phyloP scores from a whole-genome alignment of 2,797 vertebrate species.

The Falco berigora region DNA sequence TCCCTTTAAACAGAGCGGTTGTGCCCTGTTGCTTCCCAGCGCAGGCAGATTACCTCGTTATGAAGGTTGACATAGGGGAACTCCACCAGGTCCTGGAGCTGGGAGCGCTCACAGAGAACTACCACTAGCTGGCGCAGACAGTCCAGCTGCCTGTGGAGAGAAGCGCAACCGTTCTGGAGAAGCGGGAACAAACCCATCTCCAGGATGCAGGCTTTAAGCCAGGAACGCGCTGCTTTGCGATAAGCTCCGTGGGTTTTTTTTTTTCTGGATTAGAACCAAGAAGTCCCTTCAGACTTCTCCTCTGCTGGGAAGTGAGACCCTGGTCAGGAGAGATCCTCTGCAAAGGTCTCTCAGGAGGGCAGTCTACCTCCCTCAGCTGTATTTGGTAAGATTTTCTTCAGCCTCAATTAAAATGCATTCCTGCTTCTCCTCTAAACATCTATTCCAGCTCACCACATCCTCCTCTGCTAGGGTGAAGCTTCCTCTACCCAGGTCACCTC shows the following conservation, averaged over 20 bases:
- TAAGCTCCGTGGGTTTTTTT: fast-evolving
- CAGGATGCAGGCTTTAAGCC: background rate
- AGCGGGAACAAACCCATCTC: background rate
- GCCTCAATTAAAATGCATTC: background rate
- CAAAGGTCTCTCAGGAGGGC: background rate
- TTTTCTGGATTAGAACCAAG: background rate
- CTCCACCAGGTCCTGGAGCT: constrained; percentile 90
- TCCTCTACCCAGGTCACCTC: background rate
- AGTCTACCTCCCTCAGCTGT: background rate
- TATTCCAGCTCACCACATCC: background rate
- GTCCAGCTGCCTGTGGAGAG: constrained; percentile 82
- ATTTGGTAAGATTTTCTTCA: background rate
- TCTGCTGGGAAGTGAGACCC: background rate
- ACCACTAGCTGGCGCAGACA: constrained; percentile 94
- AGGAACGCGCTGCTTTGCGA: fast-evolving
- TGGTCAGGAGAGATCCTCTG: background rate
- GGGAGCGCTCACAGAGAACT: constrained; percentile 90
- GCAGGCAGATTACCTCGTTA: constrained; percentile 77
- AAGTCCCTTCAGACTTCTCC: background rate
- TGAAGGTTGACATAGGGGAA: constrained; percentile 92
- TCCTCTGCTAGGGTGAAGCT: background rate
- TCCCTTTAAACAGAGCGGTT: fast-evolving
- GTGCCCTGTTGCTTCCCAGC: fast-evolving
- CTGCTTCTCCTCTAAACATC: fast-evolving
- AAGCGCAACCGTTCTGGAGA: background rate